Conservation (phyloP, 2,113 vertebrate genomes). For the Lanius ludovicianus region DNA sequence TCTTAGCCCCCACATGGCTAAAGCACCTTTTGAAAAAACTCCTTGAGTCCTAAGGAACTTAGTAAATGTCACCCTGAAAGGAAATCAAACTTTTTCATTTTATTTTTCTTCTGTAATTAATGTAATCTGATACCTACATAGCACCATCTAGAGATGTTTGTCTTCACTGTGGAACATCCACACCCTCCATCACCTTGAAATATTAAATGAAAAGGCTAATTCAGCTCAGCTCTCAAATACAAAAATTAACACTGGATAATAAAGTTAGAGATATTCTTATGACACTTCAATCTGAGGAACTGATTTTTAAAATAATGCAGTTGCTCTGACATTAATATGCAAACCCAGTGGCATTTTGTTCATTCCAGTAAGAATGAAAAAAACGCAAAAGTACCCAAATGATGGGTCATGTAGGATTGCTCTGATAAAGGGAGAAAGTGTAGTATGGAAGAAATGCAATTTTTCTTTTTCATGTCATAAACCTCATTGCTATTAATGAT, state of each 20-base stretch:
- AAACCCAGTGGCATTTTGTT: not conserved
- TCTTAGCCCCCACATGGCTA: not conserved
- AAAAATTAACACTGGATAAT: not conserved
- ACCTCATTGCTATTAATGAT: not conserved
- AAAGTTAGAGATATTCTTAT: not conserved
- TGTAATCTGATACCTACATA: not conserved
- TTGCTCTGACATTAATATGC: not conserved
- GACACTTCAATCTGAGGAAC: not conserved
- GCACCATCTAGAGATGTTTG: not conserved
- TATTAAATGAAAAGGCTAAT: not conserved
- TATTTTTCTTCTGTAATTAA: not conserved
- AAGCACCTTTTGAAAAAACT: not conserved
- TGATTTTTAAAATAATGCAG: not conserved
- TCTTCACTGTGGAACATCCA: not conserved
- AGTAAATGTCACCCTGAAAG: not conserved
- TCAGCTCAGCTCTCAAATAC: not conserved
- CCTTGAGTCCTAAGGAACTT: not conserved
- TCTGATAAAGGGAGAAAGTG: not conserved
- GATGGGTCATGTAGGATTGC: not conserved
- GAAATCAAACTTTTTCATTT: not conserved
- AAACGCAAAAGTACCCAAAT: not conserved
- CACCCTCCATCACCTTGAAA: not conserved
- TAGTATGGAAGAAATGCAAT: not conserved
- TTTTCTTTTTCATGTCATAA: not conserved
- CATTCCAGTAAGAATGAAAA: not conserved